These are phyloP conservation scores for Chaenodraco wilsoni DNA, from an alignment of 2,797 vertebrate genomes.

Conservation along the genomic window DNA sequence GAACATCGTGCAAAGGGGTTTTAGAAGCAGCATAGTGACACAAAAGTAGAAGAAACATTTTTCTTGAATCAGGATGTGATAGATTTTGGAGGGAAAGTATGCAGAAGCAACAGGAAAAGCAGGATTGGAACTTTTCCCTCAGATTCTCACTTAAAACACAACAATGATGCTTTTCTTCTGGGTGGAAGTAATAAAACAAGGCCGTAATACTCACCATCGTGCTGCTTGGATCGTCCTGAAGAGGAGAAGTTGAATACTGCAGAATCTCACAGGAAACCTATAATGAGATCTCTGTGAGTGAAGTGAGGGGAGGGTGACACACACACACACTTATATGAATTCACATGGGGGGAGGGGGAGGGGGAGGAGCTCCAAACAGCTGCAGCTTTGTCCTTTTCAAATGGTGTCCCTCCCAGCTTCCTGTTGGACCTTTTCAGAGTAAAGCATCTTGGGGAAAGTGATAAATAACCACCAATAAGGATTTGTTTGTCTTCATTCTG, in stretches of 20 bases:
- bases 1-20: not conserved
- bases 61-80: not conserved
- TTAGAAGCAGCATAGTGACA: not conserved
- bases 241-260: conserved; percentile 4
- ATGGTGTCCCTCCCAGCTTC: conserved; percentile 6
- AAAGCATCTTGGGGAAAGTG: conserved; percentile 16
- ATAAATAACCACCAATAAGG: not conserved
- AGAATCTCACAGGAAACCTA: conserved; percentile 69
- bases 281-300: conserved; percentile 77
- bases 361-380: conserved; percentile 59
- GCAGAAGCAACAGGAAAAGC: not conserved
- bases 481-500: not conserved
- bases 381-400: conserved; percentile 15
- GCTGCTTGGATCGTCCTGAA: conserved; percentile 29
- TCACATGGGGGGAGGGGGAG: conserved; percentile 22
- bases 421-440: conserved; percentile 40
- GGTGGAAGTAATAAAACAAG: not conserved
- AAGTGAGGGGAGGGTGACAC: conserved; percentile 32
- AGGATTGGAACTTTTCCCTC: not conserved
- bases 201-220: conserved; percentile 69
- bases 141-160: not conserved
- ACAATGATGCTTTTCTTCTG: not conserved
- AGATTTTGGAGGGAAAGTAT: not conserved
- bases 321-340: conserved; percentile 62
- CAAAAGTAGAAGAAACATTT: not conserved